Evolutionary conservation across 1,140 invertebrate genomes (phyloP).

Genomic region (Caligus rogercresseyi): DNA sequence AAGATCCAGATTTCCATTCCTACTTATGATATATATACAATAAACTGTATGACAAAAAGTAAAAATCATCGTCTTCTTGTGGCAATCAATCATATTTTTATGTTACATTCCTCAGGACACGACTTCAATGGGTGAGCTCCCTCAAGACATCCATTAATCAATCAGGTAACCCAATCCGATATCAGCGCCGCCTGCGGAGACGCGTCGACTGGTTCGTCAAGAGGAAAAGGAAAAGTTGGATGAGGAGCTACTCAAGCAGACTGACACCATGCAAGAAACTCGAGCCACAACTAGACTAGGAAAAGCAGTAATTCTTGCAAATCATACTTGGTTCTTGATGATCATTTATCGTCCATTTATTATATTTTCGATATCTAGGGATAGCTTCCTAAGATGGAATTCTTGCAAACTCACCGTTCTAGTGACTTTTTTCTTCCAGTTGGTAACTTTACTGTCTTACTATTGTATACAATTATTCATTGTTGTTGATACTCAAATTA

Average conservation of each 20-base stretch:
- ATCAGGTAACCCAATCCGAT: not conserved
- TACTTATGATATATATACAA: too few species aligned
- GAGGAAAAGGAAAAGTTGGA: conserved; percentile 9
- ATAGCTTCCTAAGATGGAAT: too few species aligned
- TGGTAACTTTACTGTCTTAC: too few species aligned
- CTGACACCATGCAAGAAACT: conserved; percentile 6
- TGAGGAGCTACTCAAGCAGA: not conserved
- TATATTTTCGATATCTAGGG: too few species aligned
- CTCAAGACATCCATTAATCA: not conserved
- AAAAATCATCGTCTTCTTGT: not conserved
- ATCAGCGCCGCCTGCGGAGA: conserved; percentile 8
- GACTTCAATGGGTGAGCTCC: conserved; percentile 2
- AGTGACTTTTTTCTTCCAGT: too few species aligned
- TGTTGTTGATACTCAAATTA: too few species aligned
- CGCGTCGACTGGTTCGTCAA: not conserved
- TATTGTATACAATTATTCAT: too few species aligned
- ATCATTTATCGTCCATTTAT: not conserved
- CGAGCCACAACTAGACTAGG: not conserved
- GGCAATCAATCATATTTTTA: not conserved
- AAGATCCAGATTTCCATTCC: too few species aligned
- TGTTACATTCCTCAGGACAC: not conserved
- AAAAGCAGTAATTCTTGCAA: not conserved
- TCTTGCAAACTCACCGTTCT: too few species aligned
- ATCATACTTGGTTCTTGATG: not conserved
- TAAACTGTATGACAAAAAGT: too few species aligned